Evolutionary conservation across 2,888 invertebrate genomes (phyloP).

Genomic region (Plagiodera versicolora): DNA sequence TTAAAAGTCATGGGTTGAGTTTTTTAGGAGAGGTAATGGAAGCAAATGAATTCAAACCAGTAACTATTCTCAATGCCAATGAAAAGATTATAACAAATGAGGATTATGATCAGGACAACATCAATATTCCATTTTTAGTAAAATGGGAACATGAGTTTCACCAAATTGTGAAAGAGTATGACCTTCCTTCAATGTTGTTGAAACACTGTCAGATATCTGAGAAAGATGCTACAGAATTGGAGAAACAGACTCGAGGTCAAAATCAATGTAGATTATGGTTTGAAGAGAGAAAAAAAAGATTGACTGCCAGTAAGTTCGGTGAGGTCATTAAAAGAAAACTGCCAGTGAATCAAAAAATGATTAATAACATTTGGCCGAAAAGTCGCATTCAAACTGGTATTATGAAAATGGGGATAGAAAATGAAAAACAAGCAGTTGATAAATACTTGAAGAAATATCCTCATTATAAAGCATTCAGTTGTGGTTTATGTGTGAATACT

Average conservation of each 20-base stretch:
- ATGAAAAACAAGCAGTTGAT: not conserved
- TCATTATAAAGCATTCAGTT: not conserved
- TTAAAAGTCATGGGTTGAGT: too few species aligned
- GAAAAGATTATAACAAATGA: not conserved
- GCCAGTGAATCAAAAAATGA: too few species aligned
- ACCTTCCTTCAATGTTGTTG: not conserved
- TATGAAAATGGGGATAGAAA: not conserved
- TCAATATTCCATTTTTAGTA: not conserved
- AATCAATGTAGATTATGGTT: too few species aligned
- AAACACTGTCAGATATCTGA: not conserved
- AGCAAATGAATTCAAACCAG: not conserved
- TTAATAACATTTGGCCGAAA: too few species aligned
- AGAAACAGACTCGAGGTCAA: too few species aligned
- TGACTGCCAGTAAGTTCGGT: conserved; percentile 4
- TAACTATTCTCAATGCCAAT: not conserved
- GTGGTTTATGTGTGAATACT: not conserved
- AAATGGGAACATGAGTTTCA: too few species aligned
- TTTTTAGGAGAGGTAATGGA: not conserved
- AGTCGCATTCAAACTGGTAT: not conserved
- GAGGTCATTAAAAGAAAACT: too few species aligned
- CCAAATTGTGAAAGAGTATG: not conserved
- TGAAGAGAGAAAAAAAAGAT: not conserved
- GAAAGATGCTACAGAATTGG: not conserved
- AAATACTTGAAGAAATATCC: conserved; percentile 1
- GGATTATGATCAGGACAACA: not conserved